Base-by-base conservation (phyloP, 1,140 invertebrate genomes). In the Araneus ventricosus region DNA sequence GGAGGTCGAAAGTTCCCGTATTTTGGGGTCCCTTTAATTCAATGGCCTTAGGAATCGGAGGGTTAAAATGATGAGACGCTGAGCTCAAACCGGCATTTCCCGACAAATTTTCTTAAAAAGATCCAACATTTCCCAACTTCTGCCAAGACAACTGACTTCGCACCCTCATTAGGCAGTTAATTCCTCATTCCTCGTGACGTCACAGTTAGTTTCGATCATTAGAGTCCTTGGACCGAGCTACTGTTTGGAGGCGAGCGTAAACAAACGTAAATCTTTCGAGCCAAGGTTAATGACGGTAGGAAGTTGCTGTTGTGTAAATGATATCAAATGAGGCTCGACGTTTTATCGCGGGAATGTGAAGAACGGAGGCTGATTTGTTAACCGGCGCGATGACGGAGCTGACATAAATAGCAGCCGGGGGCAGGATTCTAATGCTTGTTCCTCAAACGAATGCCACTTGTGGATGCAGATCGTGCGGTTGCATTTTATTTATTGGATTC, bases 221-320 rank as follows among this genome's bases (percentile, higher is more conserved):
- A 75, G 67, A 30, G 59, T 63, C 59, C 59, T 63, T 63, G 59
- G 27, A 34, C 27, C 8, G 30, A 27, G 80, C 80, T 84, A 84
- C 80, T 84, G 80, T 41, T 84, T 84, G 39, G 22, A 84, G n/a
- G n/a, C 24, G 30, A 41, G 27, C 30, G 37, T 84, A 84, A 84
- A 84, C 80, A 84, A 41, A 84, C 80, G 80, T 84, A 84, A 84
- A 84, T 84, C 80, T 84, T 41, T 84, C 80, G 22, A 24, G n/a
- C 80, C 39, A 45, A 84, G 80, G 80, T 84, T 84, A 84, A 84
- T 84, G 37, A 84, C 22, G 80, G 41, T 30, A 79, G 17, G 75
- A 20, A 30, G 75, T 24, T 24, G 27, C 17, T 8, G 80, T 84
- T 41, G 37, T 84, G 80, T 84, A 84, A 84, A 84, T 84, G 80